These are phyloP conservation scores for Gerris lacustris DNA, from an alignment of 2,888 invertebrate species.

Conservation along the genomic window DNA sequence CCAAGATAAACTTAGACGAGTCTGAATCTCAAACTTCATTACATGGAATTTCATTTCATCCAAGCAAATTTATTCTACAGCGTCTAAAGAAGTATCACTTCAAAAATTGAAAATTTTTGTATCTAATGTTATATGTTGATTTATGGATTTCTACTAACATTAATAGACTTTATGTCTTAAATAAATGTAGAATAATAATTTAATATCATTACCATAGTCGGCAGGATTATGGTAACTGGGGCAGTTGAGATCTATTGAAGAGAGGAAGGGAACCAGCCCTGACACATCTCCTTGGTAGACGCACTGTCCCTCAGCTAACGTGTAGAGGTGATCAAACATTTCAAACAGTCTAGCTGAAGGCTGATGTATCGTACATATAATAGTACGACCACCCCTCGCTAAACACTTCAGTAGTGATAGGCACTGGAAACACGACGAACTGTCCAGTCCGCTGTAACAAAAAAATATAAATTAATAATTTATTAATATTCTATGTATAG, in stretches of 20 bases:
- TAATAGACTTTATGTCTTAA: too few species aligned
- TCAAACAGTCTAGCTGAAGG: constrained; percentile 90
- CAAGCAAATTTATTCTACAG: too few species aligned
- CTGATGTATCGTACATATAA: constrained; percentile 93
- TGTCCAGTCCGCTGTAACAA: constrained; percentile 66
- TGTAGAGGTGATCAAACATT: constrained; percentile 87
- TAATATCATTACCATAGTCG: constrained; percentile 62
- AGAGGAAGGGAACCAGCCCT: constrained; percentile 76
- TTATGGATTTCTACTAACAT: too few species aligned
- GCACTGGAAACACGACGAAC: constrained; percentile 87
- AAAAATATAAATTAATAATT: too few species aligned
- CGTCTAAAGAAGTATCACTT: too few species aligned
- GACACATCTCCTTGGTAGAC: constrained; percentile 77
- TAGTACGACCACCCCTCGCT: constrained; percentile 74
- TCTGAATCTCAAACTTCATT: too few species aligned
- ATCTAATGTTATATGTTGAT: too few species aligned
- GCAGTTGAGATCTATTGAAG: constrained; percentile 72
- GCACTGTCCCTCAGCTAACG: constrained; percentile 84
- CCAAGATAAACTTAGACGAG: too few species aligned
- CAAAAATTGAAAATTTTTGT: too few species aligned
- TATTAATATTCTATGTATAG: neutral
- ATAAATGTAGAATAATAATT: too few species aligned
- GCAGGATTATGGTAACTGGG: constrained; percentile 95
- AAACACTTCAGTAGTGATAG: constrained; percentile 76
- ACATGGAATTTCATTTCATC: too few species aligned